Conservation (phyloP, 1,140 invertebrate species). For the Littorina saxatilis region DNA sequence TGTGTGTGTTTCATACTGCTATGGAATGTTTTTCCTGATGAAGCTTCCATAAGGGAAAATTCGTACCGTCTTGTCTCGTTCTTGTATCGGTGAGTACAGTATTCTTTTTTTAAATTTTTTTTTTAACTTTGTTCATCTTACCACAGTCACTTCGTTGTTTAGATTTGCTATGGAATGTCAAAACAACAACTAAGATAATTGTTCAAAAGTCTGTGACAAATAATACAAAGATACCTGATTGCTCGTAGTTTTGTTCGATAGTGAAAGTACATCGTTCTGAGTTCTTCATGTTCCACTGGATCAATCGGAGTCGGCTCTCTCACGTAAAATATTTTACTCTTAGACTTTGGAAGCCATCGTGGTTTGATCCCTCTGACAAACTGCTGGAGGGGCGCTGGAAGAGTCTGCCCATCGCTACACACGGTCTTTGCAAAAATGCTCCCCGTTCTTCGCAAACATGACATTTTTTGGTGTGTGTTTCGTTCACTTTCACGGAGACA, state of each 20-base stretch:
- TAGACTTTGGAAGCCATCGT: slow-evolving; percentile 54
- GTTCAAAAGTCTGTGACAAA: too few species aligned
- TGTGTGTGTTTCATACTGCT: too few species aligned
- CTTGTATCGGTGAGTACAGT: too few species aligned
- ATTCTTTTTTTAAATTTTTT: not conserved
- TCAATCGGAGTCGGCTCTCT: slow-evolving; percentile 58
- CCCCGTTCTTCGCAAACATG: not conserved
- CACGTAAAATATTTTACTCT: slow-evolving; percentile 60
- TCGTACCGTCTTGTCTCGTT: too few species aligned
- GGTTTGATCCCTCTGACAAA: slow-evolving; percentile 57
- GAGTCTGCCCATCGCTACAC: not conserved
- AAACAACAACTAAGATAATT: too few species aligned
- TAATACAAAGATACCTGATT: slow-evolving; percentile 52
- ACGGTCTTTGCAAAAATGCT: not conserved
- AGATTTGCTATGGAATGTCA: too few species aligned
- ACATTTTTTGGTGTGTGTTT: too few species aligned
- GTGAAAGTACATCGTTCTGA: slow-evolving; percentile 39
- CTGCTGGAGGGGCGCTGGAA: slow-evolving; percentile 26
- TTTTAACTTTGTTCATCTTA: too few species aligned
- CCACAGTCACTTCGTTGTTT: too few species aligned
- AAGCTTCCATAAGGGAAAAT: too few species aligned
- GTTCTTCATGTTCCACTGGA: slow-evolving; percentile 47
- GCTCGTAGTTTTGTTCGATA: slow-evolving; percentile 55
- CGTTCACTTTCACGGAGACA: too few species aligned
- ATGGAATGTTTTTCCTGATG: too few species aligned